A percentile compares a stretch with the other conserved stretches of the same genome.
These are phyloP conservation scores for Chlorodrepanis virens DNA, from an alignment of 2,113 vertebrate species.

Conservation along the genomic window DNA sequence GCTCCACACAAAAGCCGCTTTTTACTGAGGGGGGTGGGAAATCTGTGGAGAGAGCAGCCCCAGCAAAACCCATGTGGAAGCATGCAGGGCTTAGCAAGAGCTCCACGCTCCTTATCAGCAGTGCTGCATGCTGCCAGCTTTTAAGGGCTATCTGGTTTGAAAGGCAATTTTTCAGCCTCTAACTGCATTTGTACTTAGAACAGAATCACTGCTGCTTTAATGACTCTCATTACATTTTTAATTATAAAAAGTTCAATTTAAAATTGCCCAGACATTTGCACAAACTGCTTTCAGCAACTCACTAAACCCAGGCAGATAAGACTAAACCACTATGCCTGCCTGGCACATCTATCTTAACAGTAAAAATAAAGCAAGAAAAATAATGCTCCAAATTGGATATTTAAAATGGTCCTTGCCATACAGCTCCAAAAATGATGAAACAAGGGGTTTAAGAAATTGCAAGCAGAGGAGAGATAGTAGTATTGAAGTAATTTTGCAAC, in stretches of 20 bases:
- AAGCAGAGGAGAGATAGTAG: background rate
- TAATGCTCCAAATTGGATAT: background rate
- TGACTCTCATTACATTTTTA: background rate
- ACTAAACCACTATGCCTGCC: background rate
- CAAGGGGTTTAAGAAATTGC: background rate
- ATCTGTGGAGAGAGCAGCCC: background rate
- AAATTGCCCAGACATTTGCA: background rate
- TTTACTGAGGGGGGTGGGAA: background rate
- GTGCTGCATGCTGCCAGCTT: background rate
- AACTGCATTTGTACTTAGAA: background rate
- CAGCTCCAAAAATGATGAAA: background rate
- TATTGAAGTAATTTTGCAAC: background rate
- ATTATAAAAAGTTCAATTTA: background rate
- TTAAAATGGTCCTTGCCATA: background rate
- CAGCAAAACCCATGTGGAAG: background rate
- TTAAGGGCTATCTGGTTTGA: background rate
- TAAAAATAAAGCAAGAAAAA: background rate
- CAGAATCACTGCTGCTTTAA: background rate
- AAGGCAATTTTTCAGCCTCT: background rate
- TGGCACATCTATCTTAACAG: background rate
- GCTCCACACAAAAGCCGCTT: background rate
- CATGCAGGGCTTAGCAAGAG: accelerated
- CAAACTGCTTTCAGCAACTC: background rate
- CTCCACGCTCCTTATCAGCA: background rate
- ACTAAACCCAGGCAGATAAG: background rate